Base-by-base conservation (phyloP, 1,140 invertebrate genomes). In the Chymomyza costata region DNA sequence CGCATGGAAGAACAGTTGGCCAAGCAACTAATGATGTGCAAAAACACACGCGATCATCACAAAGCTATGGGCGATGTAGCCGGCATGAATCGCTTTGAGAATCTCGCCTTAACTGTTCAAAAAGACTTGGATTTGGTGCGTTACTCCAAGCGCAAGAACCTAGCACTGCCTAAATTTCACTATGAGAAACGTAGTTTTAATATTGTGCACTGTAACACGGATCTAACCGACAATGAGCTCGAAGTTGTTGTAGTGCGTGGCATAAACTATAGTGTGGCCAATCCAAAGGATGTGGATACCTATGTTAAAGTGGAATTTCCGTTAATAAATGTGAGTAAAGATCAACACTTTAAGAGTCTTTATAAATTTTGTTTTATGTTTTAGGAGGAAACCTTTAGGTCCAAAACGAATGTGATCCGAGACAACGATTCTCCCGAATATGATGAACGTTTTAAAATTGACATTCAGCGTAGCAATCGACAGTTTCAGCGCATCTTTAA, bases 301-400 rank as follows among this genome's bases (percentile, higher is more conserved):
- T 99, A 96, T 86, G 93, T 98, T 3, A 95, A 93, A 84, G 94
- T 94, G 71, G 96, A 98, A 83, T 96, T 98, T 87, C 96, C 96
- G 1, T 95, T 92, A 85, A 94, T 96, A 6, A 91, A 90, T 84
- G 94, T 94, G 87, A 89, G 89, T 45, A 39, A 16, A 28, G 5
- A 19, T 43, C 38, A 11, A 13, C 13, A 16, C 7, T 17, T 2
- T 0, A 7, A 14, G 5, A 3, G 0, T 3, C 0, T n/a, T 15
- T 18, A 6, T 15, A 11, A 11, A 3, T 10, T 41, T 2, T 50
- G 52, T 14, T 1, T 1, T 2, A 3, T 18, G 1, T 68, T 87
- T 1, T 83, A 94, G 89, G 96, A 98, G 55, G 90, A 91, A 66
- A 90, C 92, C 3, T 93, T 93, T 34, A 89, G 87, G 10, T 92